Percentiles rank a stretch among this genome's conserved stretches.
Conservation (phyloP, 2,888 invertebrate species). For the Tipula lateralis region DNA sequence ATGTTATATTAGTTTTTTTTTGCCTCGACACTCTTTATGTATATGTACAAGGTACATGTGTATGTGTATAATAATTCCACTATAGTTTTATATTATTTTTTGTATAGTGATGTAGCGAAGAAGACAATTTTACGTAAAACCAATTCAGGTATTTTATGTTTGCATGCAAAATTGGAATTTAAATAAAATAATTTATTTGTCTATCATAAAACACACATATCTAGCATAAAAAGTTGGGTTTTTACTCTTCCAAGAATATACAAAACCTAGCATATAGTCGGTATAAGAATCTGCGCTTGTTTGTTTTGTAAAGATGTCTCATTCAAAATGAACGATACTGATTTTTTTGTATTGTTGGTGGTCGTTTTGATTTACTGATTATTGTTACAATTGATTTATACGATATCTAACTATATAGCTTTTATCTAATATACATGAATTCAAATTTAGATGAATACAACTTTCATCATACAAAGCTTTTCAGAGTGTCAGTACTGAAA, state of each 20-base stretch:
- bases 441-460: no score
- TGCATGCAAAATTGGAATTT: background rate
- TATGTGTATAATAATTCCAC: background rate
- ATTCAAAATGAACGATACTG: no score
- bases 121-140: background rate
- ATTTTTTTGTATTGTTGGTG: no score
- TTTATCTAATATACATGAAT: no score
- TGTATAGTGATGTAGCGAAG: background rate
- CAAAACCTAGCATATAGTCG: no score
- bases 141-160: conserved; percentile 24
- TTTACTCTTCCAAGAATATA: no score
- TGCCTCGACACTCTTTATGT: background rate
- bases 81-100: background rate
- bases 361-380: background rate
- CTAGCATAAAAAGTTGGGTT: background rate
- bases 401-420: background rate
- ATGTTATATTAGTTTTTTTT: background rate
- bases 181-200: conserved; percentile 19
- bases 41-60: background rate
- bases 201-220: background rate
- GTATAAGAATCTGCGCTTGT: no score
- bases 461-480: no score
- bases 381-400: background rate
- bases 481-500: no score
- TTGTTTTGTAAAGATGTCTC: no score